Base-by-base conservation (phyloP, 2,113 vertebrate genomes). In the Coptodon bakossiorum region DNA sequence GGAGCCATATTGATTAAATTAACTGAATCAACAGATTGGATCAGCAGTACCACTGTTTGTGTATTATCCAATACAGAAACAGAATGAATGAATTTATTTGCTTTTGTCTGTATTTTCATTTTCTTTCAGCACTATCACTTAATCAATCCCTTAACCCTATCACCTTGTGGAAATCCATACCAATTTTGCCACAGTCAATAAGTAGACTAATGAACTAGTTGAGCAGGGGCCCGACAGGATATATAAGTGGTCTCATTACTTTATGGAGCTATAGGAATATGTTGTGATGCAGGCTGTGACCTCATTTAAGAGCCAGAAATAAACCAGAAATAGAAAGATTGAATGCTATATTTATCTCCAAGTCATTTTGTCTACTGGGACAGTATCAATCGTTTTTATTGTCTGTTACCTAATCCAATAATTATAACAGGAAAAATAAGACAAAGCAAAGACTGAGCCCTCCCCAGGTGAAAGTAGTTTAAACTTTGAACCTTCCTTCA, bases 1-100 rank as follows among this genome's bases (percentile, higher is more conserved):
- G 83, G 34, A 86, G 84, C 7, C 48, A 29, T 82, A 48, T 66
- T 86, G 86, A 91, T 93, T 76, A 48, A 76, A 78, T 78, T n/a
- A 61, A 83, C 10, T 63, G 78, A 87, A 85, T 81, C 80, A 48
- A 66, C 45, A 4, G 8, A 50, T 11, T 19, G 12, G 14, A 68
- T 82, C 7, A 78, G 80, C 24, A 48, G 84, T 27, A 73, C 54
- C 22, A 63, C 10, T 14, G 27, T 31, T 68, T 81, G 29, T 81
- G 81, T 61, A 68, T 50, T 22, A 43, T 78, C 50, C 43, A 43
- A 71, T 31, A 79, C 4, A 31, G 16, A 78, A 63, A 78, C 48
- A 29, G 29, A 38, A 80, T 63, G 16, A 78, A 13, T 31, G 10
- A 3, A 78, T 50, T 78, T 50, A 31, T 52, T 78, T 50, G 24